These are phyloP conservation scores for Phymanthus crucifer DNA, from an alignment of 92 coral and sea anemone species.

Conservation along the genomic window DNA sequence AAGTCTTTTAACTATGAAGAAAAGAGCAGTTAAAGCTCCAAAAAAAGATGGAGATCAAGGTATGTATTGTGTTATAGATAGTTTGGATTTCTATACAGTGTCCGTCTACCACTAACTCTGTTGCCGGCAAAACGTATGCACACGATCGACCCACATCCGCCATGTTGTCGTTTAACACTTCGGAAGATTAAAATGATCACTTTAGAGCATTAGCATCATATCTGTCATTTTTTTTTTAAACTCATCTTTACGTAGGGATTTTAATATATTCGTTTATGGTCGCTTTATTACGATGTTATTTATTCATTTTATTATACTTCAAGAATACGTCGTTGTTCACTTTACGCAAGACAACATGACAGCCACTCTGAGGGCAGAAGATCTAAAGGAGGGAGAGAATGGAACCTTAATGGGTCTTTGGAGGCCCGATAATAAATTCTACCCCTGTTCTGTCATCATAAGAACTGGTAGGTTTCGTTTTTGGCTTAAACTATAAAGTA, in stretches of 20 bases:
- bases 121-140: not conserved
- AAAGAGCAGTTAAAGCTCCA: conserved; percentile 7
- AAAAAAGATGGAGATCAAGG: conserved; percentile 12
- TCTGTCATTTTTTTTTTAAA: not conserved
- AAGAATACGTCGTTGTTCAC: conserved; percentile 11
- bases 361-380: conserved; percentile 8
- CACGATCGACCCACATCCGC: not conserved
- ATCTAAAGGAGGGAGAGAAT: not conserved
- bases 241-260: conserved; percentile 12
- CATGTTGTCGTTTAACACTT: not conserved
- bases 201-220: not conserved
- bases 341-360: conserved; percentile 6
- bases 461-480: conserved; percentile 12
- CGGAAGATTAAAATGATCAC: not conserved
- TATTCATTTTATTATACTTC: not conserved
- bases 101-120: not conserved
- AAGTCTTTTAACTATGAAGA: not conserved
- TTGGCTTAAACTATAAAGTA: no score
- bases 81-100: not conserved
- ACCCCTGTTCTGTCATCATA: conserved; percentile 14
- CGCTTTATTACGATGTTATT: not conserved
- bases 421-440: conserved; percentile 8
- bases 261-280: not conserved
- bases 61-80: conserved; percentile 5
- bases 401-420: conserved; percentile 6